A percentile compares a stretch with the other conserved stretches of the same genome.
These are phyloP conservation scores for Deroplatys truncata DNA, from an alignment of 2,888 invertebrate species.

Conservation along the genomic window DNA sequence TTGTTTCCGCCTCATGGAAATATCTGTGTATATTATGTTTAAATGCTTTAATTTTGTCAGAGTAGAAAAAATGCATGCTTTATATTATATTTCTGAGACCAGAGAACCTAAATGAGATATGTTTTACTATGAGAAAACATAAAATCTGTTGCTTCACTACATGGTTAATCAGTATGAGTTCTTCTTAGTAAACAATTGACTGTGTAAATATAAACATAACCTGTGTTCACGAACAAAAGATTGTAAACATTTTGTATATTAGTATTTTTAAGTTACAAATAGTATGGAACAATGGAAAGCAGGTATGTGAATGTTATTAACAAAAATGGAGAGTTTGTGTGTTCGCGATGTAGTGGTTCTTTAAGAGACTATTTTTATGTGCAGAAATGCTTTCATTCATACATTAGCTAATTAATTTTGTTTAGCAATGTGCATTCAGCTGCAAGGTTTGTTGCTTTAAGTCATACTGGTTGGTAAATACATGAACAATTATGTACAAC, in stretches of 20 bases:
- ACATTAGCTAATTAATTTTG: background rate
- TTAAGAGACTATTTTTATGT: background rate
- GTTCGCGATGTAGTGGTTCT: background rate
- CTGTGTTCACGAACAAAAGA: background rate
- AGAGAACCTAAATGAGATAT: background rate
- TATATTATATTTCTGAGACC: background rate
- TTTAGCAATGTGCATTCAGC: background rate
- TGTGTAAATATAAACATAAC: background rate
- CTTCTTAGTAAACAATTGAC: background rate
- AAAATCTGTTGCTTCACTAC: background rate
- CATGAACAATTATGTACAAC: no score
- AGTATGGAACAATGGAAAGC: background rate
- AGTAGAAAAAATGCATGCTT: background rate
- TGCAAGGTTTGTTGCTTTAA: background rate
- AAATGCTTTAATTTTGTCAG: background rate
- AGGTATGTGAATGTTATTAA: background rate
- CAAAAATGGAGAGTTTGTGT: background rate
- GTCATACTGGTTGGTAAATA: background rate
- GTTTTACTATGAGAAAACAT: background rate
- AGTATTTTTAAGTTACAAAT: background rate
- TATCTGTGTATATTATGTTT: background rate
- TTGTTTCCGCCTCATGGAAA: no score
- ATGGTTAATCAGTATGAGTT: background rate
- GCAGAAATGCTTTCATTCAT: background rate
- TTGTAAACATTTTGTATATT: background rate